Evolutionary conservation across 2,888 invertebrate species (phyloP).

Genomic region (Dioctria linearis): DNA sequence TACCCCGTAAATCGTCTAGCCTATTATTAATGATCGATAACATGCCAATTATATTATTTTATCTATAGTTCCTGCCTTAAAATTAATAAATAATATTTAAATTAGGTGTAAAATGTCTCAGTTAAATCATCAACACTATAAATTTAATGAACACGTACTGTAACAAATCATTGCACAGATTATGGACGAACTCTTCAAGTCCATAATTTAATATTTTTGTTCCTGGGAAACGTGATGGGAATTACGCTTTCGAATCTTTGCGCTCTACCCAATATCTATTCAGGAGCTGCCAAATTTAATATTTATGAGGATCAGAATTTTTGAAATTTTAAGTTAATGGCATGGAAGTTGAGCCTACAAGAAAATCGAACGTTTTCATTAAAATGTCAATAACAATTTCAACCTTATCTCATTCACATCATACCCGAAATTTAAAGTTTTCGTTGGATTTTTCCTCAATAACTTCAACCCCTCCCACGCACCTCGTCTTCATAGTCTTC

Average conservation of each 20-base stretch:
- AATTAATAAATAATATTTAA: slow-evolving; percentile 7
- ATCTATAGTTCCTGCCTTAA: no score
- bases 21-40: no score
- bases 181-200: slow-evolving; percentile 26
- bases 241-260: slow-evolving; percentile 18
- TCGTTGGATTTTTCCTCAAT: no score
- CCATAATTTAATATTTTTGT: slow-evolving; percentile 29
- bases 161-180: slow-evolving; percentile 44
- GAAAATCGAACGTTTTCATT: slow-evolving; percentile 35
- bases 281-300: slow-evolving; percentile 36
- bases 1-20: no score
- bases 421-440: slow-evolving; percentile 35
- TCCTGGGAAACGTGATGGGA: slow-evolving; percentile 40
- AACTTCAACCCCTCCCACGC: no score
- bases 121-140: slow-evolving; percentile 40
- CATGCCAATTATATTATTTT: no score
- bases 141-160: slow-evolving; percentile 43
- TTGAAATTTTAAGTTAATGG: slow-evolving; percentile 37
- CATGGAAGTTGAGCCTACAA: background rate
- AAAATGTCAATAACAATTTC: slow-evolving; percentile 42
- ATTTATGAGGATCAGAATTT: slow-evolving; percentile 39
- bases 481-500: no score
- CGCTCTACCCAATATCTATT: background rate
- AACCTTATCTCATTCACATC: slow-evolving; percentile 34
- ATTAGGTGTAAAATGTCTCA: slow-evolving; percentile 12